Percentiles rank a stretch among this genome's conserved stretches.
phyloP scores from a whole-genome alignment of 2,888 invertebrate species.

The Hemistola chrysoprasaria region DNA sequence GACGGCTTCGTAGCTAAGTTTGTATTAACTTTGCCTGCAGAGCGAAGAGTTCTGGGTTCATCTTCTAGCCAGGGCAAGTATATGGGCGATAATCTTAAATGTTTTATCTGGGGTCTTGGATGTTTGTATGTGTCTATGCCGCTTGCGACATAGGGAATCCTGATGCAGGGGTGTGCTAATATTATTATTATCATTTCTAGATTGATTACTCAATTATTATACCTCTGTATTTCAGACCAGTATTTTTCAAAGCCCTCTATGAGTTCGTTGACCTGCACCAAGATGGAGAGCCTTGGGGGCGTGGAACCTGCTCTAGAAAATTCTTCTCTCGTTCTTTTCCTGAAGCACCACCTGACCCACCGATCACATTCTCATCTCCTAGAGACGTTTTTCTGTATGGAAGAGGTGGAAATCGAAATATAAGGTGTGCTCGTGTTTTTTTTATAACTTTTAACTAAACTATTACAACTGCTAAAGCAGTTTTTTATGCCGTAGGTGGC shows the following conservation, averaged over 20 bases:
- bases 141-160: no score
- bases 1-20: no score
- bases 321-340: constrained; percentile 85
- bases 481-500: no score
- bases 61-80: no score
- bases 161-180: no score
- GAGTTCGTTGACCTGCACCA: constrained; percentile 94
- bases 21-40: no score
- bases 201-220: no score
- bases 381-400: constrained; percentile 93
- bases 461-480: not conserved
- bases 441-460: not conserved
- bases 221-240: constrained; percentile 84
- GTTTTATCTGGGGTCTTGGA: no score
- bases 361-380: constrained; percentile 90
- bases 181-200: no score
- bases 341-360: constrained; percentile 82
- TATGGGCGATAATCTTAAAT: no score
- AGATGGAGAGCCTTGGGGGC: constrained; percentile 90
- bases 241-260: constrained; percentile 92
- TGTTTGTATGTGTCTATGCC: no score
- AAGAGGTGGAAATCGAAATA: constrained; percentile 90
- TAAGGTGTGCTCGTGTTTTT: constrained; percentile 80
- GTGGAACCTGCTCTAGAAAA: constrained; percentile 88
- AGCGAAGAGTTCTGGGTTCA: no score